phyloP scores from a whole-genome alignment of 2,113 vertebrate genomes.

The Turdus rufiventris region DNA sequence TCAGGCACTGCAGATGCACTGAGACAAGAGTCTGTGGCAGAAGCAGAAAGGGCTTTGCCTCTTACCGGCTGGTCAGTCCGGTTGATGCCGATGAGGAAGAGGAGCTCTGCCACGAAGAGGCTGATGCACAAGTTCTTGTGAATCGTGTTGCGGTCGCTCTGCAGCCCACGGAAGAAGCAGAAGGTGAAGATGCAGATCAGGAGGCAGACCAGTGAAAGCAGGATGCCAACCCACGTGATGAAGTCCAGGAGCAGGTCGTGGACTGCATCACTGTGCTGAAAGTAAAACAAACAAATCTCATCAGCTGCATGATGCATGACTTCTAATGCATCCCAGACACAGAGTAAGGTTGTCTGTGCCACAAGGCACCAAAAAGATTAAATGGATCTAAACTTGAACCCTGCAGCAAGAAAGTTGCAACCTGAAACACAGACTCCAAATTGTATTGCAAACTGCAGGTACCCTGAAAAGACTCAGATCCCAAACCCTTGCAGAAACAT shows the following conservation, averaged over 20 bases:
- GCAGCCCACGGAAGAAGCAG: conserved; percentile 97
- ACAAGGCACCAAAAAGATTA: not conserved
- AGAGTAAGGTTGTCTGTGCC: not conserved
- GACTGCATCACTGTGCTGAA: conserved; percentile 86
- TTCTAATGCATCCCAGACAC: not conserved
- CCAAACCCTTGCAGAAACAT: not conserved
- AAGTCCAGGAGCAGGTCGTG: conserved; percentile 94
- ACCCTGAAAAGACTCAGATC: not conserved
- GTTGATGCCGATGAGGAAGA: conserved; percentile 97
- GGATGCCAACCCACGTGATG: conserved; percentile 97
- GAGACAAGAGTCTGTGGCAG: not conserved
- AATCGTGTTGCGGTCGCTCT: conserved; percentile 97
- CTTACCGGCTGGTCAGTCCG: conserved; percentile 94
- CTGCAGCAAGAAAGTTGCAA: not conserved
- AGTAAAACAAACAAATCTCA: not conserved
- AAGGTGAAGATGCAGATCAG: conserved; percentile 99
- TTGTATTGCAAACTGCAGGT: not conserved
- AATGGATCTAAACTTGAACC: not conserved
- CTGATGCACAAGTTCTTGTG: conserved; percentile 98
- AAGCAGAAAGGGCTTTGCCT: not conserved
- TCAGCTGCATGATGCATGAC: not conserved
- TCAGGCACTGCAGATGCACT: accelerated
- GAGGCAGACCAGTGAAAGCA: conserved; percentile 96
- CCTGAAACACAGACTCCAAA: not conserved
- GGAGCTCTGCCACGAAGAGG: conserved; percentile 93